Conservation (phyloP, 2,797 vertebrate genomes). For the Adelosebastes latens region DNA sequence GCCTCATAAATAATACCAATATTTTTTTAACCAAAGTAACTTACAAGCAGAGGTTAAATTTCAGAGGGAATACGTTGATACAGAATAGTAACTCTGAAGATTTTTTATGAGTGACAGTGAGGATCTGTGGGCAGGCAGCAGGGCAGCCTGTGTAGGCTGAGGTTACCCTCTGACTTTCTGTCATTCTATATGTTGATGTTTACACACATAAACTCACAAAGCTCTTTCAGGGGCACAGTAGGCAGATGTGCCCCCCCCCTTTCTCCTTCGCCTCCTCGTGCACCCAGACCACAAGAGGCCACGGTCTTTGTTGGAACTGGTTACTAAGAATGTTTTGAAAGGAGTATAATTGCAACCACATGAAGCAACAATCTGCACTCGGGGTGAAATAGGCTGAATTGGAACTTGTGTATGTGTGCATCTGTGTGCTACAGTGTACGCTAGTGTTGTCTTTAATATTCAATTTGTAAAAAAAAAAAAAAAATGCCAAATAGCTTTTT, state of each 20-base stretch:
- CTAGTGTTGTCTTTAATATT: neutral
- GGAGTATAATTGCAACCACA: constrained; percentile 77
- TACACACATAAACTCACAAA: constrained; percentile 45
- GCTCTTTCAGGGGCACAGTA: constrained; percentile 45
- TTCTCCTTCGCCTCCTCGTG: constrained; percentile 2
- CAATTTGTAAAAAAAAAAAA: neutral
- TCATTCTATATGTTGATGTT: constrained; percentile 54
- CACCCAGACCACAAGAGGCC: constrained; percentile 66
- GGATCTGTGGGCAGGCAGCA: constrained; percentile 12
- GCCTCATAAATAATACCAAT: neutral
- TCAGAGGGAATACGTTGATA: neutral
- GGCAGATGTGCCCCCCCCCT: constrained; percentile 22
- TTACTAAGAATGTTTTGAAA: constrained; percentile 72
- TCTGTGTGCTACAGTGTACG: constrained; percentile 9
- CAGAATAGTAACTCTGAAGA: neutral
- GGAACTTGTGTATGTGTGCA: neutral
- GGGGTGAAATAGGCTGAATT: constrained; percentile 53
- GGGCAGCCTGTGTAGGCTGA: constrained; percentile 23
- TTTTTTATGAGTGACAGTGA: constrained; percentile 14
- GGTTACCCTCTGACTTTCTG: constrained; percentile 37
- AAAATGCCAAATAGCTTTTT: neutral
- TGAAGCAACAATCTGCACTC: constrained; percentile 70
- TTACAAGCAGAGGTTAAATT: neutral
- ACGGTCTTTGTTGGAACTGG: constrained; percentile 66
- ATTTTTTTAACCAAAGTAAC: neutral